These are phyloP conservation scores for Acrobasis repandana DNA, from an alignment of 2,888 invertebrate species.

Conservation along the genomic window DNA sequence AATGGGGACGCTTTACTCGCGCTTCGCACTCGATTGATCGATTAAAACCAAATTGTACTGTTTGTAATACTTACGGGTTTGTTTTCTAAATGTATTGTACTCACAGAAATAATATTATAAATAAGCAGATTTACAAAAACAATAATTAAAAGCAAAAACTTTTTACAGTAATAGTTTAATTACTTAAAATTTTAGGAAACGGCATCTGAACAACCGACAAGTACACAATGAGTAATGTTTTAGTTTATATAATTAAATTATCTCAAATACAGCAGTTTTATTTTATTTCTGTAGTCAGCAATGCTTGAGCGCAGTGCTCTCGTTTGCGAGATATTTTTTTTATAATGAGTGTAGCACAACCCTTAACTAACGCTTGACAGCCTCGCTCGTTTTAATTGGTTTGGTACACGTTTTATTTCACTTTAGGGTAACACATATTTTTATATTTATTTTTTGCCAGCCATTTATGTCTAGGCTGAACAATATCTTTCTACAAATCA, in stretches of 20 bases:
- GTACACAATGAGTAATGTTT: neutral
- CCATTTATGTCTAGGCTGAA: too few relatives aligned
- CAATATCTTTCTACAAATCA: too few relatives aligned
- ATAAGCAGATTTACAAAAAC: too few relatives aligned
- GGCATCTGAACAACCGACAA: neutral
- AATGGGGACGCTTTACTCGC: too few relatives aligned
- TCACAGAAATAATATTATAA: too few relatives aligned
- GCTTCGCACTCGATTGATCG: too few relatives aligned
- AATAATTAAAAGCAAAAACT: neutral
- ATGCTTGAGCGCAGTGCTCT: conserved; percentile 25
- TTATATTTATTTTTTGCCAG: neutral
- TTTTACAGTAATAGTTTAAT: neutral
- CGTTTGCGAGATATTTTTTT: conserved; percentile 52
- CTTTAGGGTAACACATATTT: conserved; percentile 10
- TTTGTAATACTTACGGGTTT: too few relatives aligned
- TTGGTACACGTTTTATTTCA: conserved; percentile 46
- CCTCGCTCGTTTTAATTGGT: conserved; percentile 53
- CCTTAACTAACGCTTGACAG: conserved; percentile 49
- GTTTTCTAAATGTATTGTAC: too few relatives aligned
- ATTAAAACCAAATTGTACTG: too few relatives aligned
- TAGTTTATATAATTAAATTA: neutral
- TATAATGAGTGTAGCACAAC: conserved; percentile 56
- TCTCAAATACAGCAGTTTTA: neutral
- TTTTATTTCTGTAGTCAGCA: conserved; percentile 4
- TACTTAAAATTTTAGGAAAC: neutral